Evolutionary conservation across 2,113 vertebrate species (phyloP), one percentile per base, ranked within the genome.

Genomic region (Limnothrissa miodon): DNA sequence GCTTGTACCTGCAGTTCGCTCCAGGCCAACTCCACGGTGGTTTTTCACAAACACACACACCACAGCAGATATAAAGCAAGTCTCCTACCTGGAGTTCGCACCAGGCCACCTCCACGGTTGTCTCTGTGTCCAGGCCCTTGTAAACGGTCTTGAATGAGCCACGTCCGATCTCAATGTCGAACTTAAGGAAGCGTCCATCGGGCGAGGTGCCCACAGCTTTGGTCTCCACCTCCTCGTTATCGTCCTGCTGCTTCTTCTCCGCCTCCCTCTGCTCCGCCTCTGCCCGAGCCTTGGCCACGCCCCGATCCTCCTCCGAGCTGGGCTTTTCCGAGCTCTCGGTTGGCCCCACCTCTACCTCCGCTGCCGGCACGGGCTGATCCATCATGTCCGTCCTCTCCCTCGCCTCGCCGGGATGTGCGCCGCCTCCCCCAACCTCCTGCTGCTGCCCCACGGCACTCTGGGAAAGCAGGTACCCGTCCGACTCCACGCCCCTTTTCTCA

Each of bases 121-220:
- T 99, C 86, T 99, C 98, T 0, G 98, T 99, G 90, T 99, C 98
- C 91, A 99, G 93, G 7, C 98, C 98, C 89, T 99, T 99, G 92
- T 99, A 99, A 25, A 99, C 98, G 0, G 98, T 99, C 94, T 99
- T 99, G 90, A 99, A 99, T 70, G 98, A 99, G 29, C 98, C 98
- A 85, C 98, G 94, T 88, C 98, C 98, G 4, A 99, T 97, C 92
- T 99, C 98, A 2, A 99, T 99, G 93, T 99, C 98, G 66, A 99
- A 99, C 91, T 99, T 99, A 7, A 99, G 94, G 88, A 99, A 99
- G 86, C 98, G 96, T 25, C 98, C 98, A 3, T 99, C 98, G 0
- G 96, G 96, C 4, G 98, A 99, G 53, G 98, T 95, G n/a, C 97
- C 98, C 81, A 99, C 98, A 0, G 98, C 98, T 93, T 99, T 99